phyloP scores from a whole-genome alignment of 2,888 invertebrate genomes.

The Phlogophora meticulosa region DNA sequence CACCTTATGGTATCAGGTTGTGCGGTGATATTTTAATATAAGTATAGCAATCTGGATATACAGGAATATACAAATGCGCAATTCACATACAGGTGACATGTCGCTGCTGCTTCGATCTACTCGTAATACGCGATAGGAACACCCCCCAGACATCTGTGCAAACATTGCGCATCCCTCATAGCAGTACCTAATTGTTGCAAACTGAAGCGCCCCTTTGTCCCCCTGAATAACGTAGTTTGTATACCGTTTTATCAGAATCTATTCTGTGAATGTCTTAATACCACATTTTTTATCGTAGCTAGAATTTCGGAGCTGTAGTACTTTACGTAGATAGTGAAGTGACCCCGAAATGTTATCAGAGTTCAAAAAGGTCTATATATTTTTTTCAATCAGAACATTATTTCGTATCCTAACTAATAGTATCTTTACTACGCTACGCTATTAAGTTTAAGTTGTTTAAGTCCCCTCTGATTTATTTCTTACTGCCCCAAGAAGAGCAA shows the following conservation, averaged over 20 bases:
- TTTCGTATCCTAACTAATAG: slow-evolving; percentile 5
- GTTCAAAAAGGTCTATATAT: slow-evolving; percentile 3
- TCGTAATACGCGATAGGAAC: neutral
- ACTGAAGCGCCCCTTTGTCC: neutral
- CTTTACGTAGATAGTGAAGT: neutral
- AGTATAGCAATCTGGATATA: neutral
- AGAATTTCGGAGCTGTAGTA: neutral
- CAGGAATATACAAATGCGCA: slow-evolving; percentile 2
- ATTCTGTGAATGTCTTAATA: neutral
- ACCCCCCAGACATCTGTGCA: slow-evolving; percentile 2
- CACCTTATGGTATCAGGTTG: too few relatives aligned
- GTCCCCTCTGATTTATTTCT: too few relatives aligned
- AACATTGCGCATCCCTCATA: neutral
- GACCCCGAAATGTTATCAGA: slow-evolving; percentile 27
- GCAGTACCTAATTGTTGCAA: too few relatives aligned
- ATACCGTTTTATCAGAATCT: neutral
- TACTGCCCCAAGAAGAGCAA: too few relatives aligned
- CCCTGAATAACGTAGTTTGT: neutral
- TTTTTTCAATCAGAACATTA: slow-evolving; percentile 3
- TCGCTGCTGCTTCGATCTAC: neutral
- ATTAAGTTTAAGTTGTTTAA: too few relatives aligned
- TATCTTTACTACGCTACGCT: too few relatives aligned
- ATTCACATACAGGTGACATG: neutral
- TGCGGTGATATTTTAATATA: too few relatives aligned
- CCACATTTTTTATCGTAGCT: neutral